These are phyloP conservation scores for Pachypsylla venusta DNA, from an alignment of 1,140 invertebrate species.

Conservation along the genomic window DNA sequence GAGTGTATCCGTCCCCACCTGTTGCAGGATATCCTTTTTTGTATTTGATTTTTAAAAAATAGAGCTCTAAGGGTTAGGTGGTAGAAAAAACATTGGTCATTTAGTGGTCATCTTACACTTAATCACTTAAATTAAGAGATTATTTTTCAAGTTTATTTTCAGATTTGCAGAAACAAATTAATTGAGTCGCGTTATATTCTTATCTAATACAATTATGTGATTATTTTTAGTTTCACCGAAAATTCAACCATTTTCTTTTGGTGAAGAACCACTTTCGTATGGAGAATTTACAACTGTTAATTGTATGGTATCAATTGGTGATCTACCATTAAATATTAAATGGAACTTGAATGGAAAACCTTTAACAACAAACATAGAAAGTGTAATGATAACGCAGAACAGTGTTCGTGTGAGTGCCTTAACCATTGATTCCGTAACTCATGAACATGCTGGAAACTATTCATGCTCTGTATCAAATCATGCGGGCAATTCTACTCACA, in stretches of 20 bases:
- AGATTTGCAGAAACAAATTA: no score
- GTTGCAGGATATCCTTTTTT: no score
- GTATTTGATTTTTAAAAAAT: no score
- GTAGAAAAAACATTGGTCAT: no score
- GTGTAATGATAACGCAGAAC: constrained; percentile 16
- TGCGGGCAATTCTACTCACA: constrained; percentile 32
- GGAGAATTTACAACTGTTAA: constrained; percentile 54
- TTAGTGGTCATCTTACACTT: no score
- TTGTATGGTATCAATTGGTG: constrained; percentile 54
- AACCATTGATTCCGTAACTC: constrained; percentile 20
- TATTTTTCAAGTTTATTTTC: no score
- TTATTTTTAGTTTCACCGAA: constrained; percentile 58
- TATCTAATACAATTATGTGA: no score
- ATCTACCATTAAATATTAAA: constrained; percentile 44
- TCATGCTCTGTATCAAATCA: constrained; percentile 36
- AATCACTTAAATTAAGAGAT: no score
- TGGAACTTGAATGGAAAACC: constrained; percentile 43
- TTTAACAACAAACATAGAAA: constrained; percentile 30
- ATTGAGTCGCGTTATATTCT: no score
- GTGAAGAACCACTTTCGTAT: constrained; percentile 54
- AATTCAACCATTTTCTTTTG: constrained; percentile 44
- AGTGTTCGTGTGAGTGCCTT: constrained; percentile 19
- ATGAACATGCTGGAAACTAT: constrained; percentile 34
- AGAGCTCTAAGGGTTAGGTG: no score
- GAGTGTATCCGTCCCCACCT: no score